These are phyloP conservation scores for Hoplodrina blanda DNA, from an alignment of 2,888 invertebrate genomes.

Conservation along the genomic window DNA sequence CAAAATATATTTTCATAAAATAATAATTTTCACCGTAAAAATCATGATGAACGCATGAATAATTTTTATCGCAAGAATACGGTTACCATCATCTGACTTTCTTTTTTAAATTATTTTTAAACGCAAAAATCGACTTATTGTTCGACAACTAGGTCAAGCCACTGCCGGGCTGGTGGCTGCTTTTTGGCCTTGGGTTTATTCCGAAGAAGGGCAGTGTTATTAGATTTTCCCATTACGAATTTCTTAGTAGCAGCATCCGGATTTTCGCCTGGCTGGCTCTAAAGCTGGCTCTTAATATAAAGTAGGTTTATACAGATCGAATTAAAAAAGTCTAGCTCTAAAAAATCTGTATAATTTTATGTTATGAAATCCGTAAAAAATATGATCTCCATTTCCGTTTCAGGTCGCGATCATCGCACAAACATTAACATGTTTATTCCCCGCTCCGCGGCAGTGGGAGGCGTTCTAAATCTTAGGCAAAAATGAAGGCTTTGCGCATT, in stretches of 20 bases:
- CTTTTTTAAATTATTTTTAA: background rate
- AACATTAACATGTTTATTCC: slow-evolving; percentile 57
- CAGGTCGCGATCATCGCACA: slow-evolving; percentile 42
- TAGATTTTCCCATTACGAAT: no score
- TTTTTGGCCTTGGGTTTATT: no score
- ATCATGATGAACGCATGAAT: background rate
- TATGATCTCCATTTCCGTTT: slow-evolving; percentile 1
- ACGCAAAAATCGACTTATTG: no score
- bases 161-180: no score
- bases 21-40: background rate
- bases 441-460: slow-evolving; percentile 36
- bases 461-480: slow-evolving; percentile 49
- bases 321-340: background rate
- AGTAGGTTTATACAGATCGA: no score
- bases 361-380: slow-evolving; percentile 3
- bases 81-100: background rate
- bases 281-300: no score
- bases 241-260: no score
- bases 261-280: no score
- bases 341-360: background rate
- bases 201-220: no score
- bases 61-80: slow-evolving; percentile 5
- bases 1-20: slow-evolving; percentile 12
- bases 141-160: no score
- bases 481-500: slow-evolving; percentile 74